These are phyloP conservation scores for Platanista minor DNA, from an alignment of 2,113 vertebrate genomes.

Conservation along the genomic window DNA sequence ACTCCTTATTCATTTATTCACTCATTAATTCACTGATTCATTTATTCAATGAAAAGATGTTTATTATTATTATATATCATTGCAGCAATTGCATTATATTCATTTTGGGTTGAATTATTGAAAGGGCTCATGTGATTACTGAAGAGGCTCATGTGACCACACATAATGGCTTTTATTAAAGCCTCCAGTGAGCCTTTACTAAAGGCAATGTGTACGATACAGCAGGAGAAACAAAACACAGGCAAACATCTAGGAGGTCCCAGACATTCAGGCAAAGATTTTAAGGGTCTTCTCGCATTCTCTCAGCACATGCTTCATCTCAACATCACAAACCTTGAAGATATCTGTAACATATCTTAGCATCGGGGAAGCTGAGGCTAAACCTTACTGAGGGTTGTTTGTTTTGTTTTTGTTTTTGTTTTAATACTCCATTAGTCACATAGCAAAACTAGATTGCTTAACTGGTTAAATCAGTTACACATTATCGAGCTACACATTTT, in stretches of 20 bases:
- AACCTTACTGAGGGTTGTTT: neutral
- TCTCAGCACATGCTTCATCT: neutral
- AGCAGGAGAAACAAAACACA: neutral
- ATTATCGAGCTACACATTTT: neutral
- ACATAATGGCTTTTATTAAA: neutral
- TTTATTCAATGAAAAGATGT: neutral
- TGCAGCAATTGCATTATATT: neutral
- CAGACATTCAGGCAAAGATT: neutral
- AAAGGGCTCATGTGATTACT: neutral
- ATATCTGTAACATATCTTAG: neutral
- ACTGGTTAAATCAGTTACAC: neutral
- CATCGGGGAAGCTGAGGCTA: neutral
- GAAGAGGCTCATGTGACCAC: too few species aligned
- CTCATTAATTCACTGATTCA: neutral
- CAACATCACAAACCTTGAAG: neutral
- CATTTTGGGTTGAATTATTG: neutral
- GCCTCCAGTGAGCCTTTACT: neutral
- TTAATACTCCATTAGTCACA: neutral
- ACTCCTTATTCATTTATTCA: neutral
- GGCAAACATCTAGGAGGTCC: too few species aligned
- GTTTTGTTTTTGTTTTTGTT: neutral
- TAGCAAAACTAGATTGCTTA: neutral
- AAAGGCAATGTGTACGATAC: neutral
- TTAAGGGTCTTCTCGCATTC: neutral
- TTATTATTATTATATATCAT: neutral